Conservation (phyloP, 2,888 invertebrate genomes). For the Peribatodes rhomboidaria region DNA sequence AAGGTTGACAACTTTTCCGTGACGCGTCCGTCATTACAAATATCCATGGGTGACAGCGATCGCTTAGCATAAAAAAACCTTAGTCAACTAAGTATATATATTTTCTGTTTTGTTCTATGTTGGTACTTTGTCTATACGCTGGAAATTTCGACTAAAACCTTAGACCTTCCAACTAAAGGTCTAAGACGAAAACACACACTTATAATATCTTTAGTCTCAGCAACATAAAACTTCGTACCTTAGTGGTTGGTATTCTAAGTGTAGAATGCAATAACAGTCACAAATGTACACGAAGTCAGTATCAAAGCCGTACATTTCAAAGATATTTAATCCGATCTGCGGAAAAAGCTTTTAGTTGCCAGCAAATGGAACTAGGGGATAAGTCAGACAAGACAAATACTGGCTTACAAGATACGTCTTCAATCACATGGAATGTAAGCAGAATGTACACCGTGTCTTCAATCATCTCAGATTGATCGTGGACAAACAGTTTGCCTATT, state of each 20-base stretch:
- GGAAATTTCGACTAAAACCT: background rate
- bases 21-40: no score
- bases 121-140: no score
- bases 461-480: conserved; percentile 16
- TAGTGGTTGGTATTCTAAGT: background rate
- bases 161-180: no score
- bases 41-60: no score
- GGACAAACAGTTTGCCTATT: conserved; percentile 13
- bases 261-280: no score
- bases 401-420: background rate
- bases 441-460: conserved; percentile 15
- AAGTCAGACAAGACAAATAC: conserved; percentile 22
- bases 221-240: background rate
- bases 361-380: conserved; percentile 12
- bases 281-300: background rate
- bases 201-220: background rate
- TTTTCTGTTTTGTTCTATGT: no score
- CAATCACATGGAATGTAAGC: conserved; percentile 1
- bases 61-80: no score
- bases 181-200: background rate
- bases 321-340: background rate
- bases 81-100: no score
- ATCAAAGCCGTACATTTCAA: background rate
- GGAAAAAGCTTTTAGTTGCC: conserved; percentile 9
- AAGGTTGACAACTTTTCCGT: no score